phyloP scores from a whole-genome alignment of 2,113 vertebrate species.

The Hassar affinis region DNA sequence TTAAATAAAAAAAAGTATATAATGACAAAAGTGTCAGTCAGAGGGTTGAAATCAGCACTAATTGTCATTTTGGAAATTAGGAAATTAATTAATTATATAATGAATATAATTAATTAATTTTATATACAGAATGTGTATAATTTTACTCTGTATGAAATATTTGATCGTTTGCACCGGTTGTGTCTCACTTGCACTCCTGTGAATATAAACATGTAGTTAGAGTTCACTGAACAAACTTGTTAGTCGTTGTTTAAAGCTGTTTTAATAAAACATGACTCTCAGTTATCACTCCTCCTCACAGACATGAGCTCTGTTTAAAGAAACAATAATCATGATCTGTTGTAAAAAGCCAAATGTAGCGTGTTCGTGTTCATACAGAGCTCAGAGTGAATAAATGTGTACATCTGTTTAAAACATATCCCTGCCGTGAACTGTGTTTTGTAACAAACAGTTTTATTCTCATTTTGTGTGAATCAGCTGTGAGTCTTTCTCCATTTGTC shows the following conservation, averaged over 20 bases:
- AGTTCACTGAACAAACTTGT: background rate
- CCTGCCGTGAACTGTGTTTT: background rate
- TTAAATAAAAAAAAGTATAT: background rate
- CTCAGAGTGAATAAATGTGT: conserved; percentile 23
- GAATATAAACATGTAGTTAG: conserved; percentile 17
- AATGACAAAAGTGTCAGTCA: background rate
- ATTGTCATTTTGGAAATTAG: background rate
- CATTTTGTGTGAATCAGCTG: too few species aligned
- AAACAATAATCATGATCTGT: background rate
- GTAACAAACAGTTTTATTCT: too few species aligned
- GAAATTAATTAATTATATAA: background rate
- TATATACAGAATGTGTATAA: conserved; percentile 5
- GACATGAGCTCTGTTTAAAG: background rate
- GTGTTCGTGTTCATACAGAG: background rate
- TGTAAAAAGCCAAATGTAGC: background rate
- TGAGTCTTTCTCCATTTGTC: too few species aligned
- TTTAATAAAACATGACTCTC: background rate
- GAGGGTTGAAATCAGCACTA: background rate
- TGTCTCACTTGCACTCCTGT: conserved; percentile 27
- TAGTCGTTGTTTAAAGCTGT: background rate
- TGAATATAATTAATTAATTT: background rate
- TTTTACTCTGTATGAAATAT: conserved; percentile 8
- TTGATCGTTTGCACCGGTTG: background rate
- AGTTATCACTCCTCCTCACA: background rate
- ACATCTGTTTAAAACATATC: background rate